These are phyloP conservation scores for Ricordea florida DNA, from an alignment of 92 coral and sea anemone species.

Conservation along the genomic window DNA sequence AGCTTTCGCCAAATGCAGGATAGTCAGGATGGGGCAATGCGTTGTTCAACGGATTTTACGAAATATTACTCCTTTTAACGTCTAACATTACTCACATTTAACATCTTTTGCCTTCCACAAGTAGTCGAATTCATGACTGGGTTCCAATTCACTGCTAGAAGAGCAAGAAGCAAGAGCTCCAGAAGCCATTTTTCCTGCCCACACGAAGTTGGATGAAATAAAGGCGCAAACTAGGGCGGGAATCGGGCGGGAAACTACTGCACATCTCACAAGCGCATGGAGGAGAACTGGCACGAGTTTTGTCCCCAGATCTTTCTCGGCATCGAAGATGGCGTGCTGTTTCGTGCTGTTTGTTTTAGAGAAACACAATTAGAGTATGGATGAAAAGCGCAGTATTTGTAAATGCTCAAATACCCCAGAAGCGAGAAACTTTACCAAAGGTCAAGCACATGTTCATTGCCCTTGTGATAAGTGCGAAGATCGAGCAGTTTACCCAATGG, in stretches of 20 bases:
- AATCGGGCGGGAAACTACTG: no score
- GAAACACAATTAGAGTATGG: slow-evolving; percentile 9
- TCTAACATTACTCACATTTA: slow-evolving; percentile 23
- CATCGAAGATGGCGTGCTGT: neutral
- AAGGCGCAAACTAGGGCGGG: no score
- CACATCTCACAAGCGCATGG: slow-evolving; percentile 2
- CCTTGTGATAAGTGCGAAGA: slow-evolving; percentile 39
- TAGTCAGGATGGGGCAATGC: no score
- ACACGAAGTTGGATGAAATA: neutral
- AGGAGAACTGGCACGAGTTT: slow-evolving; percentile 9
- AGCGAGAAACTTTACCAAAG: slow-evolving; percentile 2
- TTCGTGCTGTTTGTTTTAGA: neutral
- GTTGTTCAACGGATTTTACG: neutral
- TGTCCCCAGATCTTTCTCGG: no score
- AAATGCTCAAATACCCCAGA: slow-evolving; percentile 18
- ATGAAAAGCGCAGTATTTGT: slow-evolving; percentile 27
- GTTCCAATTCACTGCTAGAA: slow-evolving; percentile 17
- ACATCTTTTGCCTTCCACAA: slow-evolving; percentile 38
- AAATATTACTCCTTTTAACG: neutral
- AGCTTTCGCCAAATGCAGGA: neutral
- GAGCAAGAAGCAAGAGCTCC: neutral
- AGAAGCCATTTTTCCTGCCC: neutral
- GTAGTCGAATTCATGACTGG: neutral
- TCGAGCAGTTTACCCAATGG: slow-evolving; percentile 33
- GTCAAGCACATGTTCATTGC: slow-evolving; percentile 38